These are phyloP conservation scores for Lasiommata megera DNA, from an alignment of 2,888 invertebrate species.

Conservation along the genomic window DNA sequence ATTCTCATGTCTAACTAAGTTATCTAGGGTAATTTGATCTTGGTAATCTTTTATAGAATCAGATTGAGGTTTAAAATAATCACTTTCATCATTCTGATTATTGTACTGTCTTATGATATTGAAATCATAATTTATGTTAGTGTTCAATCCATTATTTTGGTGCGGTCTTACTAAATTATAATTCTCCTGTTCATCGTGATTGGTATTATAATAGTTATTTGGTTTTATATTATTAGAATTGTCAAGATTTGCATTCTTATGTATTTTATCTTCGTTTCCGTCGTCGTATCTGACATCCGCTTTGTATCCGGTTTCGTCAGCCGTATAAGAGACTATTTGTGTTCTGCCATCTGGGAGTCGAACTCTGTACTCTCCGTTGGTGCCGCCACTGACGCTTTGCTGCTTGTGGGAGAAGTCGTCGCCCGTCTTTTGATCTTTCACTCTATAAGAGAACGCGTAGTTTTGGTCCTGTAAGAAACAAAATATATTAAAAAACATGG, in stretches of 20 bases:
- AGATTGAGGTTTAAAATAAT: neutral
- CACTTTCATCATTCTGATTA: neutral
- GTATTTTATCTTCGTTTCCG: slow-evolving; percentile 36
- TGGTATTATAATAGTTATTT: slow-evolving; percentile 30
- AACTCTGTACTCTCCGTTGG: slow-evolving; percentile 85
- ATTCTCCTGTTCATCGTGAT: slow-evolving; percentile 2
- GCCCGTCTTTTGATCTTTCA: slow-evolving; percentile 82
- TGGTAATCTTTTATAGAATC: neutral
- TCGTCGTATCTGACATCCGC: slow-evolving; percentile 84
- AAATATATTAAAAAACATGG: no score
- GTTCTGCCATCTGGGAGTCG: slow-evolving; percentile 84
- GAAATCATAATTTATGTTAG: neutral
- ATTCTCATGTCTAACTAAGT: neutral
- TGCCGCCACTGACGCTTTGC: slow-evolving; percentile 82
- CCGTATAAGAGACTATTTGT: slow-evolving; percentile 85
- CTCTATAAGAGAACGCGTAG: slow-evolving; percentile 85
- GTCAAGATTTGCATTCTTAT: slow-evolving; percentile 14
- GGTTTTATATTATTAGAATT: slow-evolving; percentile 13
- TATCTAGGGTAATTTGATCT: neutral
- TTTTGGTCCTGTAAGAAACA: slow-evolving; percentile 62
- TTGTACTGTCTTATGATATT: neutral
- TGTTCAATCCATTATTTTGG: neutral
- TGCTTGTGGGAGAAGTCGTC: slow-evolving; percentile 86
- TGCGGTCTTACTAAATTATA: neutral
- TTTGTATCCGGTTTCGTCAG: slow-evolving; percentile 85